phyloP scores from a whole-genome alignment of 2,888 invertebrate genomes.

The Oscheius sp. region DNA sequence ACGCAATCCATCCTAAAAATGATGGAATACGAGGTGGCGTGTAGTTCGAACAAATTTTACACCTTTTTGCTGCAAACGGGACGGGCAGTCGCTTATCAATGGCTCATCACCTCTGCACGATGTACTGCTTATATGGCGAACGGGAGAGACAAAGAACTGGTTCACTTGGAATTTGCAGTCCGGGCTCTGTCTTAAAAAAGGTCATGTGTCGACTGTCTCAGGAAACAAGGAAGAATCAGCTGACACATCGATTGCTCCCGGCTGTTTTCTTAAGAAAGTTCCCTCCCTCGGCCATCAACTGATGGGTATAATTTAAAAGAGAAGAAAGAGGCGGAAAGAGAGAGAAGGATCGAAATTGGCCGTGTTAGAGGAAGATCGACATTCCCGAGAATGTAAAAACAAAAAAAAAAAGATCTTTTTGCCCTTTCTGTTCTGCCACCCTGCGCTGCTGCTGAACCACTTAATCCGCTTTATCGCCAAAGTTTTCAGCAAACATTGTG shows the following conservation, averaged over 20 bases:
- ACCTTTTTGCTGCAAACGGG: background rate
- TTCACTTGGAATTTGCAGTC: background rate
- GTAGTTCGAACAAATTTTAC: background rate
- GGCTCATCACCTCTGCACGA: slow-evolving; percentile 5
- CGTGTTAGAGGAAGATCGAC: background rate
- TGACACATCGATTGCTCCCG: slow-evolving; percentile 22
- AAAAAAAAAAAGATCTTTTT: background rate
- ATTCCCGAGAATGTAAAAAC: too few relatives aligned
- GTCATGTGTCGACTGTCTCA: slow-evolving; percentile 1
- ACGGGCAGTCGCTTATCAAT: background rate
- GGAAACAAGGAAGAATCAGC: slow-evolving; percentile 15
- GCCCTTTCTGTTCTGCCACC: background rate
- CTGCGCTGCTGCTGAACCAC: slow-evolving; percentile 2
- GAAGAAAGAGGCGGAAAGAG: background rate
- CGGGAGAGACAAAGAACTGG: background rate
- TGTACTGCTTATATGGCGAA: background rate
- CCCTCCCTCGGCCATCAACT: too few relatives aligned
- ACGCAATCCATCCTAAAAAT: background rate
- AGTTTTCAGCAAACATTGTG: slow-evolving; percentile 20
- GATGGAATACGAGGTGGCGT: background rate
- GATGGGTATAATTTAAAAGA: background rate
- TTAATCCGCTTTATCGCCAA: slow-evolving; percentile 19
- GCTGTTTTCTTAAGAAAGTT: too few relatives aligned
- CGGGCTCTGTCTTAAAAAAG: background rate
- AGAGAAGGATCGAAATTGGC: background rate